Conservation (phyloP, 2,113 vertebrate species). For the Rhynchopsitta pachyrhyncha region DNA sequence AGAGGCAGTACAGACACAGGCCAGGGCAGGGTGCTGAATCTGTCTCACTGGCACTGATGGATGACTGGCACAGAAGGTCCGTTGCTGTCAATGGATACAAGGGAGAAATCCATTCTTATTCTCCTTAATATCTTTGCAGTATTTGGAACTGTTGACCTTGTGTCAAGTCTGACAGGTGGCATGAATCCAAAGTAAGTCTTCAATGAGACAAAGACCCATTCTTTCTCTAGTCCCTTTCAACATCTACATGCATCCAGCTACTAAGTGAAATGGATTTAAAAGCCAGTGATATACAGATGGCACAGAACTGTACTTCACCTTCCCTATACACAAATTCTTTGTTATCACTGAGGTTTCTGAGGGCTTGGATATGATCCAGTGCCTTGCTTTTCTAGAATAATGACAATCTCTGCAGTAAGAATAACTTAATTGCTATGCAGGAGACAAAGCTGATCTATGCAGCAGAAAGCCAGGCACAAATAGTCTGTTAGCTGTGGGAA, state of each 20-base stretch:
- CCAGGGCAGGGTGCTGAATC: slow-evolving; percentile 16
- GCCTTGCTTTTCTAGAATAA: slow-evolving; percentile 40
- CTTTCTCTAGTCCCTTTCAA: slow-evolving; percentile 57
- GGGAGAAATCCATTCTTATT: slow-evolving; percentile 59
- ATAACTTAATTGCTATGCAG: background rate
- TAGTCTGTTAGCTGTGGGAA: background rate
- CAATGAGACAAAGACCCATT: slow-evolving; percentile 60
- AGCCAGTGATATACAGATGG: slow-evolving; percentile 9
- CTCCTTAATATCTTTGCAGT: slow-evolving; percentile 58
- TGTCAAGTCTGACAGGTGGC: slow-evolving; percentile 69
- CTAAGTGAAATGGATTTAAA: slow-evolving; percentile 42
- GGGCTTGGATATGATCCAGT: background rate
- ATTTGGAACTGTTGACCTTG: slow-evolving; percentile 56
- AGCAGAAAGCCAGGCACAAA: slow-evolving; percentile 1
- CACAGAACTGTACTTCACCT: slow-evolving; percentile 21
- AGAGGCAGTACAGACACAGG: slow-evolving; percentile 22
- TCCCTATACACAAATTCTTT: slow-evolving; percentile 7
- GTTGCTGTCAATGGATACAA: slow-evolving; percentile 57
- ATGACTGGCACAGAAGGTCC: slow-evolving; percentile 63
- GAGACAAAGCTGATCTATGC: background rate
- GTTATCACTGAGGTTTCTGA: slow-evolving; percentile 25
- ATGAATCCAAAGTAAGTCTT: slow-evolving; percentile 67
- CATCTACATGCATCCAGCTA: slow-evolving; percentile 28
- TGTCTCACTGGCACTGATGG: slow-evolving; percentile 55
- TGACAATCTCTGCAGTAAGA: background rate